These are phyloP conservation scores for Bos javanicus DNA, from an alignment of 2,113 vertebrate genomes.

Conservation along the genomic window DNA sequence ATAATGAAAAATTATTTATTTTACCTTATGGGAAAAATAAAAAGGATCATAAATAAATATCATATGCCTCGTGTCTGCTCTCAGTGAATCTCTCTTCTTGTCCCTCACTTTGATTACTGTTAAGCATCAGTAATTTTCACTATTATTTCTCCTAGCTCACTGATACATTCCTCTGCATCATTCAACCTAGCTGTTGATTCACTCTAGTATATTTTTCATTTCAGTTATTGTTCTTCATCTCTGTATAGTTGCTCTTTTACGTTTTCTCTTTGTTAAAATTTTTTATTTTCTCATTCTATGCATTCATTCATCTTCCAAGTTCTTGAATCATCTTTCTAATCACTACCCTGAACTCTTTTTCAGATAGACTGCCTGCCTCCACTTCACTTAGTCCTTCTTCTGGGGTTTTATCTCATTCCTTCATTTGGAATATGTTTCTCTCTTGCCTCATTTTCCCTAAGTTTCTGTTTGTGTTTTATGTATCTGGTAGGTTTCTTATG, in stretches of 20 bases:
- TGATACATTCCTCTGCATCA: background rate
- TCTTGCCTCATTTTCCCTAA: background rate
- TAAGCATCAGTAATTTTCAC: background rate
- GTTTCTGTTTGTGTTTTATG: background rate
- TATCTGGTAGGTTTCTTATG: background rate
- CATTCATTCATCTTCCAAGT: background rate
- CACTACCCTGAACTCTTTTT: background rate
- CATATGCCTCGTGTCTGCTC: background rate
- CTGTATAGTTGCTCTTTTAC: background rate
- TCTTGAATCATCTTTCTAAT: background rate
- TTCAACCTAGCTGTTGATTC: background rate
- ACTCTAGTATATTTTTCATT: background rate
- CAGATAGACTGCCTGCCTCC: background rate
- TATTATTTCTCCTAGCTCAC: background rate
- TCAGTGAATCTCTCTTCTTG: background rate
- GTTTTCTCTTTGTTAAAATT: background rate
- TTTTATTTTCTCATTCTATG: background rate
- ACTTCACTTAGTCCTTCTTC: background rate
- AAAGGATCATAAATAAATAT: background rate
- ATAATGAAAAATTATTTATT: background rate
- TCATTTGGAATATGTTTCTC: background rate
- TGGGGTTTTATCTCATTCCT: background rate
- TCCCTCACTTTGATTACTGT: background rate
- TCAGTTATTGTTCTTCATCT: background rate
- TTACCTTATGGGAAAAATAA: background rate